phyloP scores from a whole-genome alignment of 2,888 invertebrate species.

The Emmelina monodactyla region DNA sequence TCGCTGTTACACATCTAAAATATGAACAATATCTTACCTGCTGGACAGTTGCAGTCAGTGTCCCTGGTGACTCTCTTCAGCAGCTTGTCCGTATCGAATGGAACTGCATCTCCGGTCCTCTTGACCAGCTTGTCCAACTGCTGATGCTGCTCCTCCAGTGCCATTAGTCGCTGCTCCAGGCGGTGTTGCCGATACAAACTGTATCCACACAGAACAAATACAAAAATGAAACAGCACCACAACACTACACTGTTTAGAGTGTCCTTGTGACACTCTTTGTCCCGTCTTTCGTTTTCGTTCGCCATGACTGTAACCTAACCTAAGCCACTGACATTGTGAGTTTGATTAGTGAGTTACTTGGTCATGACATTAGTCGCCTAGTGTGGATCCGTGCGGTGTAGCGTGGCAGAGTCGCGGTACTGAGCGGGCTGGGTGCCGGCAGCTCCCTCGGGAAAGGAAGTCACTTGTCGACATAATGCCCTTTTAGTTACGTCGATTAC shows the following conservation, averaged over 20 bases:
- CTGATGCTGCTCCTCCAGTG: constrained; percentile 33
- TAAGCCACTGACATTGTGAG: background rate
- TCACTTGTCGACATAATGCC: constrained; percentile 51
- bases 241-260: constrained; percentile 46
- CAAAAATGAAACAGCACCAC: constrained; percentile 49
- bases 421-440: constrained; percentile 22
- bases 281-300: constrained; percentile 23
- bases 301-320: constrained; percentile 25
- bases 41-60: constrained; percentile 51
- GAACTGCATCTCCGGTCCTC: constrained; percentile 21
- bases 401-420: constrained; percentile 20
- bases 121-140: constrained; percentile 20
- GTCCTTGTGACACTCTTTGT: constrained; percentile 30
- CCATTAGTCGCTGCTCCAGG: constrained; percentile 41
- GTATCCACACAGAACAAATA: constrained; percentile 41
- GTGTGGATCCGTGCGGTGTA: constrained; percentile 20
- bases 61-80: constrained; percentile 40
- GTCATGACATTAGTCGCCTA: constrained; percentile 14
- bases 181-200: constrained; percentile 45
- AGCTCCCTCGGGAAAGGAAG: constrained; percentile 58
- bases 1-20: background rate
- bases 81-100: constrained; percentile 23
- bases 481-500: constrained; percentile 58
- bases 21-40: constrained; percentile 49
- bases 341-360: background rate